Evolutionary conservation across 2,797 vertebrate species (phyloP).

Genomic region (Erethizon dorsatum): DNA sequence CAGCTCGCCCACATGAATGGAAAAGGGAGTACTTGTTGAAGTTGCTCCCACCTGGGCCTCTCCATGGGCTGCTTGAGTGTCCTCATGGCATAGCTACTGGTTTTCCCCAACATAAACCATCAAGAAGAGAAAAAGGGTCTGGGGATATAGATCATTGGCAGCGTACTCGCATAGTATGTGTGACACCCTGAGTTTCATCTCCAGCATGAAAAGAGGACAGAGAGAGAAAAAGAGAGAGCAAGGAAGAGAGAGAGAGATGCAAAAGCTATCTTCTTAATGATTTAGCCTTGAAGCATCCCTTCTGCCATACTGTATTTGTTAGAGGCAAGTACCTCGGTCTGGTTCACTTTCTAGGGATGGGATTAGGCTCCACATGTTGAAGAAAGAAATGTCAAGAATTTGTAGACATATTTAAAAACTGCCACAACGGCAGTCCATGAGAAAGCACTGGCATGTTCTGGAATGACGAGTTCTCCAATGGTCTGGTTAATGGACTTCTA

Average conservation of each 20-base stretch:
- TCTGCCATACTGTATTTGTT: slow-evolving; percentile 6
- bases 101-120: background rate
- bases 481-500: slow-evolving; percentile 50
- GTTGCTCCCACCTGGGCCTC: background rate
- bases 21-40: background rate
- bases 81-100: background rate
- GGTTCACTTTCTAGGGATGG: slow-evolving; percentile 10
- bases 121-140: background rate
- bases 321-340: slow-evolving; percentile 8
- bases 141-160: background rate
- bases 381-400: slow-evolving; percentile 39
- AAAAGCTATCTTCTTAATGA: background rate
- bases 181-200: background rate
- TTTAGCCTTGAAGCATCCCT: background rate
- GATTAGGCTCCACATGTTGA: slow-evolving; percentile 15
- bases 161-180: accelerated
- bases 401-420: slow-evolving; percentile 58
- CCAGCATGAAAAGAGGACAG: background rate
- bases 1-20: background rate
- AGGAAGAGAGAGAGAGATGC: background rate
- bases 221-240: too few relatives aligned
- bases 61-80: background rate
- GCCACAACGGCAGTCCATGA: background rate
- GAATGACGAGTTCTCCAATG: slow-evolving; percentile 33
- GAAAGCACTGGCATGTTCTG: background rate